Conservation (phyloP, 2,888 invertebrate genomes). For the Elmis aenea region DNA sequence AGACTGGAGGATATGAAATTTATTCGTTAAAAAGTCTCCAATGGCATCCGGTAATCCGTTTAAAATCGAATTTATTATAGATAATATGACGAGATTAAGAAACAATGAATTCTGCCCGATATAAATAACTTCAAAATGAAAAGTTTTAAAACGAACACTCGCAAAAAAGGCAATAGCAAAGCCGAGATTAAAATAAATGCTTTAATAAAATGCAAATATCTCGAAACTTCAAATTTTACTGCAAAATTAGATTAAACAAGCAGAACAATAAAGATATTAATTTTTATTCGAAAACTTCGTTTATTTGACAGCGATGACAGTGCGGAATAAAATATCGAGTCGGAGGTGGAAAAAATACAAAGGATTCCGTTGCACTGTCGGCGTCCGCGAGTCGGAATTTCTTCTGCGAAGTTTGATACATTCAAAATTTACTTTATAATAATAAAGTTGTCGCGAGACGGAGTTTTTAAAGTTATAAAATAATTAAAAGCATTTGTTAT, state of each 20-base stretch:
- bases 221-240: conserved; percentile 15
- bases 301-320: conserved; percentile 4
- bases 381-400: too few species aligned
- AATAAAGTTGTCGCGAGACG: not conserved
- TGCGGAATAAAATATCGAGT: not conserved
- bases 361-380: too few species aligned
- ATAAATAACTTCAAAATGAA: too few species aligned
- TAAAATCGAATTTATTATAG: too few species aligned
- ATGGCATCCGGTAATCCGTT: too few species aligned
- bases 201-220: conserved; percentile 30
- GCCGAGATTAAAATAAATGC: conserved; percentile 13
- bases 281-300: conserved; percentile 31
- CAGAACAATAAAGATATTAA: conserved; percentile 36
- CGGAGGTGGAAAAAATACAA: too few species aligned
- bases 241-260: conserved; percentile 33
- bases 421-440: not conserved
- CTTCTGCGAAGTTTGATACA: not conserved
- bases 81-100: too few species aligned
- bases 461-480: not conserved
- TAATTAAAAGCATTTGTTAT: conserved; percentile 4
- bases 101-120: too few species aligned
- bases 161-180: conserved; percentile 2
- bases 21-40: too few species aligned
- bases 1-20: too few species aligned
- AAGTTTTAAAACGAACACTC: too few species aligned